Evolutionary conservation across 1,140 invertebrate genomes (phyloP), one percentile per base, ranked within the genome.

Genomic region (Scaptomyza graminum): DNA sequence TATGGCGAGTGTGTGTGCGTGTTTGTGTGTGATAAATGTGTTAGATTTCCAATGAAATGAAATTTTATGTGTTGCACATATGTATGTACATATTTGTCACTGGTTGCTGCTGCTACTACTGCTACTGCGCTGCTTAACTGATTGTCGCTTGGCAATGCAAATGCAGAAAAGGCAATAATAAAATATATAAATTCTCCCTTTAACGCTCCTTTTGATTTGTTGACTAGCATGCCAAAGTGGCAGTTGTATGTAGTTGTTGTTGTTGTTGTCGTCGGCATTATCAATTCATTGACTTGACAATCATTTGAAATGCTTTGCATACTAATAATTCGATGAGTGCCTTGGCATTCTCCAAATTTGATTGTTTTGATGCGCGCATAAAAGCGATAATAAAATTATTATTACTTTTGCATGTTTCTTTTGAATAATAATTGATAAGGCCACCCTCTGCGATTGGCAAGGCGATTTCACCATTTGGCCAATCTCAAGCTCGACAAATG

Each of bases 31-130:
- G 78, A 87, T 87, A 75, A 88, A 87, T 87, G 78, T 79, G 74
- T 88, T 82, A 88, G 82, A 87, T 82, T 87, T 87, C 82, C 82
- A 88, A 88, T 82, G 82, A 87, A 87, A 79, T 87, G 75, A 56
- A 71, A 78, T 82, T 81, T 82, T 67, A 82, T 88, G 60, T 34
- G 51, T 51, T 57, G 51, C 51, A 63, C 63, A 67, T 54, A 62
- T 57, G 79, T 74, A 79, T n/a, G n/a, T 54, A 62, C 63, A 66
- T 54, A 62, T 57, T 83, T 74, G 79, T 67, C 70, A 54, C 61
- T 69, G 57, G 12, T n/a, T n/a, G n/a, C n/a, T 41, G 11, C 3
- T 34, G 18, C 18, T 6, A 28, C 28, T 34, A 31, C 6, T 68
- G 57, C 6, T 37, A 2, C n/a, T 7, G 43, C 22, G 43, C 9